Conservation (phyloP, 2,797 vertebrate genomes). For the Mycteria americana region DNA sequence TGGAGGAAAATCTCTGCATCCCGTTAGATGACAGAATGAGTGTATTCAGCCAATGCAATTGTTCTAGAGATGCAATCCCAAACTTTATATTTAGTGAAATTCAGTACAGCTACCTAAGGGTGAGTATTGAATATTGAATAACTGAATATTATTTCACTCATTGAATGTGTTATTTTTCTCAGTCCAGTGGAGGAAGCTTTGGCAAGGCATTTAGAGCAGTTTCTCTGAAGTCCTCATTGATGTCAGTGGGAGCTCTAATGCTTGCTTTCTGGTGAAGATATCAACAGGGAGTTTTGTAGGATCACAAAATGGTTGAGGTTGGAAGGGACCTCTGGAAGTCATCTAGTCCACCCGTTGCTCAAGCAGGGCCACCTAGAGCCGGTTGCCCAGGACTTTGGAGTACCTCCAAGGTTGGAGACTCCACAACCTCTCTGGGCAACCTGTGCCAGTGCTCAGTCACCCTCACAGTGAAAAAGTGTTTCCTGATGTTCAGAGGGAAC, state of each 20-base stretch:
- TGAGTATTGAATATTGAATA: neutral
- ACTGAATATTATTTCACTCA: neutral
- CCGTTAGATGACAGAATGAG: neutral
- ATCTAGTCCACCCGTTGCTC: neutral
- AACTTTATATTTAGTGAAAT: neutral
- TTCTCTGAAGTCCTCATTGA: neutral
- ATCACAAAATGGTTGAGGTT: neutral
- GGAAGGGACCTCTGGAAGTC: neutral
- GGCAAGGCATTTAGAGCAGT: neutral
- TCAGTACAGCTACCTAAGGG: neutral
- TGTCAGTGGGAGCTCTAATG: neutral
- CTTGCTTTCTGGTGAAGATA: neutral
- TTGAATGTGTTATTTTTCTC: neutral
- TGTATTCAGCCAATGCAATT: neutral
- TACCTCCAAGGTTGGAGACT: neutral
- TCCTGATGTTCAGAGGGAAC: neutral
- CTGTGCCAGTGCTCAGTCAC: neutral
- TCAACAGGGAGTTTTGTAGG: neutral
- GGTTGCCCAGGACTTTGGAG: too few relatives aligned
- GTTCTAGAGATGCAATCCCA: neutral
- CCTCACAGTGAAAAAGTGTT: neutral
- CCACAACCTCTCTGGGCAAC: neutral
- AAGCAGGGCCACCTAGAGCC: neutral
- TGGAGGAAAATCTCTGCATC: neutral
- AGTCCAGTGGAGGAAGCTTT: neutral